Evolutionary conservation across 1,140 invertebrate species (phyloP), one percentile per base, ranked within the genome.

Genomic region (Telenomus remus): DNA sequence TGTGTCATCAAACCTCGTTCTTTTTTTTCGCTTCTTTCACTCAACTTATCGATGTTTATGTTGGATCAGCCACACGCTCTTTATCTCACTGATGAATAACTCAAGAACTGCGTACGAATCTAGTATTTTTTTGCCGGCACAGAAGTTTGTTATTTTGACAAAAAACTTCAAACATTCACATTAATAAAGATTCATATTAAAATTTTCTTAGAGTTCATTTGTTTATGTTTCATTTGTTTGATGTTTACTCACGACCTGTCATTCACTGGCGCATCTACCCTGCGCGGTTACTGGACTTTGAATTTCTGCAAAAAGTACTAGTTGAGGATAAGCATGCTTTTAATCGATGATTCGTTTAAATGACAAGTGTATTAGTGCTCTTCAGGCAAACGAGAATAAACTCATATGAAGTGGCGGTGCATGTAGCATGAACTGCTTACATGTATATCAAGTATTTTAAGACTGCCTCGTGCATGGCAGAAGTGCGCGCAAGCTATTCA

Each of bases 1-100:
- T 70, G 53, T 76, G 69, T 82, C 78, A 56, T 48, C 61, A 55
- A 60, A 37, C 71, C 56, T 66, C 56, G 39, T 14, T 42, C 55
- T 11, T 33, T 19, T 2, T 12, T 0, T 15, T 13, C 12, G 16
- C 39, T 10, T 63, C 43, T 35, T 33, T 56, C 14, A 50, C 11
- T 56, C 55, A 57, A 79, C 70, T 82, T 79, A 82, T 82, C 76
- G 77, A 78, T 80, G 81, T 82, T 82, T 80, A 79, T 79, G 66
- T 77, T 79, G 59, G 78, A 74, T 53, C 47, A 76, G 60, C 69
- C 71, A 53, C 56, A 3, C 27, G 54, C 66, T 54, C 39, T 79
- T 80, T 82, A 79, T 80, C 75, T 63, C 63, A 13, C 34, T 69
- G 74, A 79, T 80, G 79, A 80, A 80, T 80, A 80, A 80, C 47